These are phyloP conservation scores for Peromyscus aztecus DNA, from an alignment of 2,797 vertebrate species.

Conservation along the genomic window DNA sequence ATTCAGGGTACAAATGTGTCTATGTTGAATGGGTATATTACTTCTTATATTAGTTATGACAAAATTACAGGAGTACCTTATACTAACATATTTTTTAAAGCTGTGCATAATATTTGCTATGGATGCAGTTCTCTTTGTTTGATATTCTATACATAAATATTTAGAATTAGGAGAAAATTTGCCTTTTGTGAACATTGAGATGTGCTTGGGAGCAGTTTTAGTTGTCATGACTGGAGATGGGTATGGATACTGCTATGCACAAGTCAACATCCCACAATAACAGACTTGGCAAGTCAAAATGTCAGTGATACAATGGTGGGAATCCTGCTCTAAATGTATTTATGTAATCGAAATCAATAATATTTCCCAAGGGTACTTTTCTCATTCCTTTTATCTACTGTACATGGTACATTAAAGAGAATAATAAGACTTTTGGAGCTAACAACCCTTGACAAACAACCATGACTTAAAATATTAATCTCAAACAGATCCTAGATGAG, in stretches of 20 bases:
- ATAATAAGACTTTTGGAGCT: not conserved
- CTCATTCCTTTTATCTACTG: not conserved
- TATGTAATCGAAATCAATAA: not conserved
- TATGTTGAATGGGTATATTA: not conserved
- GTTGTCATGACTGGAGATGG: fast-evolving
- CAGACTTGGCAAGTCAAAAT: not conserved
- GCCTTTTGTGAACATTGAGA: fast-evolving
- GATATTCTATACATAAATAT: not conserved
- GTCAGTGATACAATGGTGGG: fast-evolving
- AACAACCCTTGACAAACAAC: not conserved
- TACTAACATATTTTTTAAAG: not conserved
- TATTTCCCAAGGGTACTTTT: not conserved
- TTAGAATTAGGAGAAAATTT: not conserved
- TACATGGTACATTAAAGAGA: not conserved
- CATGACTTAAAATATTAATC: constrained; percentile 1
- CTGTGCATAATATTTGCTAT: not conserved
- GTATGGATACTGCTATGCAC: fast-evolving
- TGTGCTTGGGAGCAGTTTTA: not conserved
- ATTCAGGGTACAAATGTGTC: not conserved
- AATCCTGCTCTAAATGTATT: not conserved
- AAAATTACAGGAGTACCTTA: not conserved
- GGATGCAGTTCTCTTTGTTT: not conserved
- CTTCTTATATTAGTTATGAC: not conserved
- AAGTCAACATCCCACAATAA: not conserved
- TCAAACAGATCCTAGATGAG: not conserved